Evolutionary conservation across 2,888 invertebrate species (phyloP), one percentile per base, ranked within the genome.

Genomic region (Philereme vetulata): DNA sequence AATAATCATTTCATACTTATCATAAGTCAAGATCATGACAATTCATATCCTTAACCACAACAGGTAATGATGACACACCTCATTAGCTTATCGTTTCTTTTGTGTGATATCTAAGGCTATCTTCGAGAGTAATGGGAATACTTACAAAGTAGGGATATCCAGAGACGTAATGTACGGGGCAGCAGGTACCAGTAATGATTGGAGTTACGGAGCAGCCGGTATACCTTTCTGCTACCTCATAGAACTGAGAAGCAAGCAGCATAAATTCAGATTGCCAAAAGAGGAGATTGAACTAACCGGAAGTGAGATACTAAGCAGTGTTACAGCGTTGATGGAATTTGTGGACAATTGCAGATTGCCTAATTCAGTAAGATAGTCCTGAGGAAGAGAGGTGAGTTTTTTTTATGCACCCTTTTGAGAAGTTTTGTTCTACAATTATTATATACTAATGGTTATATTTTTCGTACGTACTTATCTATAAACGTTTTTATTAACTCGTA

Each of bases 181-280:
- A 0, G 75, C 89, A 0, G 90, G 91, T 1, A 90, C 90, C 32
- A 91, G 90, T 65, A 83, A 82, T 11, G 91, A 91, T 55, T 90
- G 85, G 78, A 81, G 85, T 42, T 85, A 90, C 64, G 86, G 85
- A 0, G 75, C 60, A n/a, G 85, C 82, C 0, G 77, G 82, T 4
- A 87, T 90, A 21, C 91, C 90, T 0, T 90, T 74, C 74, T 88
- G 88, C 65, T 91, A 90, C 64, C 84, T 90, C 6, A 81, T 91
- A 10, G 90, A 91, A 66, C 75, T 91, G 0, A 80, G 86, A 60
- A 89, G 86, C 68, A 87, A 83, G 56, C 72, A 84, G 61, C 84
- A 90, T 57, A 88, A 77, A 70, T 90, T 90, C 60, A 78, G 69
- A 67, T 60, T 86, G 40, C 90, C 90, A 0, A 79, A 80, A 62